phyloP scores from a whole-genome alignment of 2,113 vertebrate genomes.

The Pedionomus torquatus region DNA sequence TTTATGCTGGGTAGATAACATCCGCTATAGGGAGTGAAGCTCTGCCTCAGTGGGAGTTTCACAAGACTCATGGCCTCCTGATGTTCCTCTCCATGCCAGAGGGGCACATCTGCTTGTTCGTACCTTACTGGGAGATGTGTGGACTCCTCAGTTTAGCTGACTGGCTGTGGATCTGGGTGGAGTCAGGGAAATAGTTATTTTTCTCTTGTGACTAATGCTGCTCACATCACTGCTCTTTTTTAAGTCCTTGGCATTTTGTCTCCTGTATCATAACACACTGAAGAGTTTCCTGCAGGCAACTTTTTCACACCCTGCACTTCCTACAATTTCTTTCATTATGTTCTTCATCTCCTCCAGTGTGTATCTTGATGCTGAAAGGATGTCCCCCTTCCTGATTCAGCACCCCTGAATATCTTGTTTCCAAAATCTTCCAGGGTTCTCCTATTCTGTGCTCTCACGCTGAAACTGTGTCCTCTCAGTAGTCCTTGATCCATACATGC shows the following conservation, averaged over 20 bases:
- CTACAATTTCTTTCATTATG: rapidly evolving
- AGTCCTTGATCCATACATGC: not conserved
- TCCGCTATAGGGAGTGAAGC: not conserved
- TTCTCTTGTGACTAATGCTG: not conserved
- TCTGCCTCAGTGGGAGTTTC: not conserved
- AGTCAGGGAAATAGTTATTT: not conserved
- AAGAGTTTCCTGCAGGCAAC: not conserved
- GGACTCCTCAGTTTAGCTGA: not conserved
- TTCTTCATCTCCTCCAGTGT: not conserved
- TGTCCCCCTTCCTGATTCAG: not conserved
- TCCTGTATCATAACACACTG: rapidly evolving
- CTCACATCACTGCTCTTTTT: not conserved
- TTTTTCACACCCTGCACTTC: not conserved
- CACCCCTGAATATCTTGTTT: not conserved
- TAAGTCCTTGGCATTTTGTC: not conserved
- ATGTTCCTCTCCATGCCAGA: rapidly evolving
- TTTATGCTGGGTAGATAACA: not conserved
- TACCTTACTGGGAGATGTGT: not conserved
- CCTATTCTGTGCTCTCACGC: not conserved
- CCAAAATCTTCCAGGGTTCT: not conserved
- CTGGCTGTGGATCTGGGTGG: not conserved
- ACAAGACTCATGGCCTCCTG: not conserved
- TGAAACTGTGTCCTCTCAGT: not conserved
- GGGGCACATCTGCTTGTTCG: not conserved
- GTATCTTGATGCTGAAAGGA: not conserved